Conservation (phyloP, 2,797 vertebrate genomes). For the Argyrosomus regius region DNA sequence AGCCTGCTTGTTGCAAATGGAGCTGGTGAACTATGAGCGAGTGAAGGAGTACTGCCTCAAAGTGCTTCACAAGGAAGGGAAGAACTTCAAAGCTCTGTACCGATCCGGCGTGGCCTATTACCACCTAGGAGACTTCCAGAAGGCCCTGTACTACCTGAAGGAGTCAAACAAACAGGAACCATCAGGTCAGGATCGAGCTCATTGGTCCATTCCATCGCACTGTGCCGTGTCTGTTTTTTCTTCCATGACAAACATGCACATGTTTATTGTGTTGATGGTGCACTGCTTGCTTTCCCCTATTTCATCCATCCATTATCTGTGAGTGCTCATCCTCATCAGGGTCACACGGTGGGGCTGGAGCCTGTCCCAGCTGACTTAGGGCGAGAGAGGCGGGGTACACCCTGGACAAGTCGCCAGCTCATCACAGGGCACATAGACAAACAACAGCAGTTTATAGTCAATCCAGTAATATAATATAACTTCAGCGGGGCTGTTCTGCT, state of each 20-base stretch:
- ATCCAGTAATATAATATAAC: neutral
- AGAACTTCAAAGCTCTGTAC: conserved; percentile 99
- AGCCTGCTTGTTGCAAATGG: conserved; percentile 98
- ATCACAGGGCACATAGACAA: no score
- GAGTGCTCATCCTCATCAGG: no score
- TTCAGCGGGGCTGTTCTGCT: neutral
- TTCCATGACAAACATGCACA: neutral
- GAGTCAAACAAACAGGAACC: conserved; percentile 97
- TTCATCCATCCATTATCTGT: neutral
- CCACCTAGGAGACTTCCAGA: conserved; percentile 97
- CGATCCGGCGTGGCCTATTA: conserved; percentile 98
- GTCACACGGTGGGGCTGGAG: no score
- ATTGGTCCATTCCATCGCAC: neutral
- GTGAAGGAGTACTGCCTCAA: conserved; percentile 99
- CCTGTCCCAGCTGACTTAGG: no score
- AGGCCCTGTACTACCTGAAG: conserved; percentile 97
- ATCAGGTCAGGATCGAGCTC: conserved; percentile 86
- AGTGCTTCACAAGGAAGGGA: conserved; percentile 96
- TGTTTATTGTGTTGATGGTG: neutral
- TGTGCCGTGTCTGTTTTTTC: neutral
- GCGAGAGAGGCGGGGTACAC: no score
- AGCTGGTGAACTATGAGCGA: conserved; percentile 98
- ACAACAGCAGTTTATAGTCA: no score
- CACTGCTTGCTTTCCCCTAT: neutral
- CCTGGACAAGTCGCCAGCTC: no score